phyloP scores from a whole-genome alignment of 2,888 invertebrate genomes.

The Apeira syringaria region DNA sequence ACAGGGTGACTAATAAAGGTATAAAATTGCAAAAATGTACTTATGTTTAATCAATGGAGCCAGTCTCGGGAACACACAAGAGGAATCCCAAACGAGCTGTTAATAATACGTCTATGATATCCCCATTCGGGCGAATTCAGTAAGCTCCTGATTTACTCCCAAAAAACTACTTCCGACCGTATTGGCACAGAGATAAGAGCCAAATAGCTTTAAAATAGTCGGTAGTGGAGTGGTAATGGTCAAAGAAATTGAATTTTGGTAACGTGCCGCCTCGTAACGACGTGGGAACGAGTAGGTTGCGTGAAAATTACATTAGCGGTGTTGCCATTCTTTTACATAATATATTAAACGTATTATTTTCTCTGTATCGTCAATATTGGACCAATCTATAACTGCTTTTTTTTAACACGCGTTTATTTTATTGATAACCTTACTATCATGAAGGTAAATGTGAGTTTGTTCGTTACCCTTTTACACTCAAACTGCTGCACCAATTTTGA shows the following conservation, averaged over 20 bases:
- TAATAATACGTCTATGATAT: slow-evolving; percentile 75
- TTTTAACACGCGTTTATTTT: too few relatives aligned
- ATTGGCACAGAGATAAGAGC: slow-evolving; percentile 16
- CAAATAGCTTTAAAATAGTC: slow-evolving; percentile 12
- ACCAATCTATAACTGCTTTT: too few relatives aligned
- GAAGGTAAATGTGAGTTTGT: too few relatives aligned
- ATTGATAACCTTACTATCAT: too few relatives aligned
- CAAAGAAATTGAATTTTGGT: slow-evolving; percentile 63
- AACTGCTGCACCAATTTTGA: too few relatives aligned
- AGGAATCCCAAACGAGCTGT: slow-evolving; percentile 77
- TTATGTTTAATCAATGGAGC: slow-evolving; percentile 39
- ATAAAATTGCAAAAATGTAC: too few relatives aligned
- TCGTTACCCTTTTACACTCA: too few relatives aligned
- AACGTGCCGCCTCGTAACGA: slow-evolving; percentile 52
- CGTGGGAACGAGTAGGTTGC: slow-evolving; percentile 56
- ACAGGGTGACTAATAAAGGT: too few relatives aligned
- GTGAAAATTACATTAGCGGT: slow-evolving; percentile 46
- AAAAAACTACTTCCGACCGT: slow-evolving; percentile 36
- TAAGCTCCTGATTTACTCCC: slow-evolving; percentile 49
- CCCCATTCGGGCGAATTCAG: slow-evolving; percentile 49
- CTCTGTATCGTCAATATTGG: too few relatives aligned
- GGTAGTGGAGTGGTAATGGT: slow-evolving; percentile 29
- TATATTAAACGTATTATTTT: too few relatives aligned
- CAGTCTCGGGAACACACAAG: slow-evolving; percentile 56
- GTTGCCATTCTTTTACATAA: too few relatives aligned